These are phyloP conservation scores for Caenorhabditis wallacei DNA, from an alignment of 2,888 invertebrate genomes.

Conservation along the genomic window DNA sequence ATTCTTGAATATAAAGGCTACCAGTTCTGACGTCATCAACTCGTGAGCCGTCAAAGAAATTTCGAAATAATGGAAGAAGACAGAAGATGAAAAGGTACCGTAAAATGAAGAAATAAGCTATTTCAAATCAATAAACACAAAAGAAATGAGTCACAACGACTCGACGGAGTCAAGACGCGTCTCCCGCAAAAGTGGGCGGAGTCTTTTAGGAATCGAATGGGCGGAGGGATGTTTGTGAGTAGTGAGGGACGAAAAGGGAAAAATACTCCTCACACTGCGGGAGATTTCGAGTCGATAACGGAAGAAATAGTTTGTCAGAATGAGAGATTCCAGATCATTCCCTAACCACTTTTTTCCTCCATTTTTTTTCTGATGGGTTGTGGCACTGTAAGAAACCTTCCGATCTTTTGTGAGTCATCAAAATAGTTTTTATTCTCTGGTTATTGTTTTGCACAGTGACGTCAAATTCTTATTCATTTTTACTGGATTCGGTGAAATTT, in stretches of 20 bases:
- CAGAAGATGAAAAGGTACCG: conserved; percentile 16
- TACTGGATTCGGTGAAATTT: no score
- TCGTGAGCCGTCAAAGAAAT: conserved; percentile 27
- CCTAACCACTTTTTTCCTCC: conserved; percentile 25
- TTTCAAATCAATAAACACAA: conserved; percentile 58
- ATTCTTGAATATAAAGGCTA: conserved; percentile 2
- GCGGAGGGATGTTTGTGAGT: conserved; percentile 57
- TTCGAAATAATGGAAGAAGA: conserved; percentile 24
- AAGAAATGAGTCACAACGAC: conserved; percentile 48
- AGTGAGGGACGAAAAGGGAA: conserved; percentile 36
- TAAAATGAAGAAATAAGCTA: conserved; percentile 12
- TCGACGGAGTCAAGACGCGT: conserved; percentile 10
- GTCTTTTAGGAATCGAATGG: conserved; percentile 26
- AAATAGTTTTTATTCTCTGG: not conserved
- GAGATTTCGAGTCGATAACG: conserved; percentile 67
- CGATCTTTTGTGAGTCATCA: conserved; percentile 43
- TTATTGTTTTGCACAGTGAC: conserved; percentile 48
- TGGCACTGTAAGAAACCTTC: conserved; percentile 52
- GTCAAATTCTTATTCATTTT: conserved; percentile 8
- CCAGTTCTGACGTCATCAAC: conserved; percentile 33
- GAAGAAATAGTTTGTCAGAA: conserved; percentile 26
- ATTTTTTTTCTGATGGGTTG: conserved; percentile 26
- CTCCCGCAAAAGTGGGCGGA: conserved; percentile 62
- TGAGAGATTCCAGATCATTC: conserved; percentile 29
- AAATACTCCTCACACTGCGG: conserved; percentile 48